Percentiles rank a stretch among this genome's conserved stretches.
Conservation (phyloP, 2,888 invertebrate genomes). For the Iphiclides podalirius region DNA sequence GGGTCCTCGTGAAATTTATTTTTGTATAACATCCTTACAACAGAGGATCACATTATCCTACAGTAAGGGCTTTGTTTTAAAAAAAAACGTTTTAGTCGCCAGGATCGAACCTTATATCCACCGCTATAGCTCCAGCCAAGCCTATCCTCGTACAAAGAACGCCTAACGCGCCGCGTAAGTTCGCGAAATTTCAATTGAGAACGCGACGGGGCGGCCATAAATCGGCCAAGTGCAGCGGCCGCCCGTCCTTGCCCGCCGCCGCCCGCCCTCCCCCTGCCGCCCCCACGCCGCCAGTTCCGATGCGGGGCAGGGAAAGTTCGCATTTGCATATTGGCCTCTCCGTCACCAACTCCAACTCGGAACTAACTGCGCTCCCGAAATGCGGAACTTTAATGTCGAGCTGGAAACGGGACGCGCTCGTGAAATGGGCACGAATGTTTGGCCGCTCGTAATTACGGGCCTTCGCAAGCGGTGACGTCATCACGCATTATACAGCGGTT, state of each 20-base stretch:
- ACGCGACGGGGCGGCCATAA: constrained; percentile 48
- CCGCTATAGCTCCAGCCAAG: too few species aligned
- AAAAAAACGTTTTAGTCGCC: too few species aligned
- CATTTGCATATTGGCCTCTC: constrained; percentile 65
- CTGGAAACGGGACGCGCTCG: background rate
- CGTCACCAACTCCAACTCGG: constrained; percentile 39
- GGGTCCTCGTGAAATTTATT: too few species aligned
- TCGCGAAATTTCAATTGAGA: constrained; percentile 54
- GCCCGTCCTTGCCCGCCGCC: constrained; percentile 22
- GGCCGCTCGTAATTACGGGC: too few species aligned
- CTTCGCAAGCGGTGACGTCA: too few species aligned
- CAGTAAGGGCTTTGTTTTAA: too few species aligned
- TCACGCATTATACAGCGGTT: too few species aligned
- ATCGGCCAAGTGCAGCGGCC: constrained; percentile 71
- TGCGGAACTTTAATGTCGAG: constrained; percentile 13
- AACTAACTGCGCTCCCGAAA: constrained; percentile 39
- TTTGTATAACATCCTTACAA: too few species aligned
- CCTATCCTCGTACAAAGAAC: background rate
- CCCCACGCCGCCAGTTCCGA: constrained; percentile 27
- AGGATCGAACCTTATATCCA: too few species aligned
- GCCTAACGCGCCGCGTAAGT: constrained; percentile 25
- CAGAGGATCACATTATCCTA: too few species aligned
- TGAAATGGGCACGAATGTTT: too few species aligned
- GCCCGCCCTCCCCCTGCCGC: constrained; percentile 29
- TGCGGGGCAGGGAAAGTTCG: constrained; percentile 64